Percentiles rank a stretch among this genome's conserved stretches.
Evolutionary conservation across 2,797 vertebrate genomes (phyloP).

Genomic region (Nothura maculosa): DNA sequence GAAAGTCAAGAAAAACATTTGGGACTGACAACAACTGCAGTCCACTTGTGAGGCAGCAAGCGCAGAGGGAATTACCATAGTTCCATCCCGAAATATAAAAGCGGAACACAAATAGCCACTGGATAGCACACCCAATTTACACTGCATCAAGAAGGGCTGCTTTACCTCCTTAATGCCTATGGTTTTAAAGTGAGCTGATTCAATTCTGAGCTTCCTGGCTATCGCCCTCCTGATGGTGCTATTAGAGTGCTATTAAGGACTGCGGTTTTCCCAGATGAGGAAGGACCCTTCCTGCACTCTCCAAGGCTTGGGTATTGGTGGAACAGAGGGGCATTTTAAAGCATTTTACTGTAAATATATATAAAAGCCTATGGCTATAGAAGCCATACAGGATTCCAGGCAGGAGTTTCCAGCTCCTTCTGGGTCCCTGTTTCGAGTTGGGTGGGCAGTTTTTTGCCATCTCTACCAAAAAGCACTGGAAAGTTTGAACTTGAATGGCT

Average conservation of each 20-base stretch:
- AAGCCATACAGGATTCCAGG: not conserved
- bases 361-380: not conserved
- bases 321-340: not conserved
- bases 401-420: not conserved
- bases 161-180: not conserved
- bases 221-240: not conserved
- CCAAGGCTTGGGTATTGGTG: not conserved
- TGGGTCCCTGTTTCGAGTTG: not conserved
- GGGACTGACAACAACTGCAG: not conserved
- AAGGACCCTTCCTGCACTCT: not conserved
- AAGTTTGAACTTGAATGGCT: not conserved
- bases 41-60: not conserved
- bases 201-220: not conserved
- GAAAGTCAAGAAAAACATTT: not conserved
- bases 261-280: not conserved
- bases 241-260: not conserved
- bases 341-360: not conserved
- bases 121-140: not conserved
- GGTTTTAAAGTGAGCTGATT: conserved; percentile 5
- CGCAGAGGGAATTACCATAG: not conserved
- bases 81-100: not conserved
- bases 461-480: not conserved
- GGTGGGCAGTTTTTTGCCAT: not conserved
- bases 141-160: not conserved
- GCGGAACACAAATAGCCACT: not conserved